Conservation (phyloP, 2,888 invertebrate genomes). For the Melieria crassipennis region DNA sequence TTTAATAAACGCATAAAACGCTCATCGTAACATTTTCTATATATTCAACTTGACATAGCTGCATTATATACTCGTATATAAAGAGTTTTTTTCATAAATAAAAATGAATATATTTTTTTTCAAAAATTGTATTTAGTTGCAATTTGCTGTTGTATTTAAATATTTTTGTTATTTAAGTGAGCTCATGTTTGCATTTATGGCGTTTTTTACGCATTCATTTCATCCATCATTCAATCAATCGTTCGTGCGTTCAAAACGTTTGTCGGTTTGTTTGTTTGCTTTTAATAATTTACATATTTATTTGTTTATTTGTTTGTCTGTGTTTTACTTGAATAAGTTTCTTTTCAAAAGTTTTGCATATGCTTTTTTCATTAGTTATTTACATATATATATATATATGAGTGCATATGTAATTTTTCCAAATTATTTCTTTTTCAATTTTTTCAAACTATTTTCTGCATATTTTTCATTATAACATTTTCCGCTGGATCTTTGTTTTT, state of each 20-base stretch:
- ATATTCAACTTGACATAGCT: too few relatives aligned
- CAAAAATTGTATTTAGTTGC: not conserved
- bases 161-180: constrained; percentile 15
- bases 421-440: constrained; percentile 13
- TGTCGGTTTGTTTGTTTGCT: constrained; percentile 32
- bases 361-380: constrained; percentile 26
- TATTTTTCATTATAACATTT: constrained; percentile 10
- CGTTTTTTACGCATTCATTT: not conserved
- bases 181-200: not conserved
- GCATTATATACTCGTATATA: constrained; percentile 13
- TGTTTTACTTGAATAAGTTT: constrained; percentile 32
- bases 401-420: constrained; percentile 9
- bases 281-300: constrained; percentile 12
- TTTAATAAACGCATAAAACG: constrained; percentile 15
- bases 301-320: constrained; percentile 16
- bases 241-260: constrained; percentile 22
- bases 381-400: constrained; percentile 11
- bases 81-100: constrained; percentile 30
- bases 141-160: not conserved
- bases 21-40: too few relatives aligned
- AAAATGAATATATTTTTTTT: constrained; percentile 13
- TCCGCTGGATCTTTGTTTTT: too few relatives aligned
- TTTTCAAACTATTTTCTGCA: constrained; percentile 28
- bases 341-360: constrained; percentile 36
- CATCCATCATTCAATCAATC: too few relatives aligned